phyloP scores from a whole-genome alignment of 1,140 invertebrate genomes.

The Pomacea maculata region DNA sequence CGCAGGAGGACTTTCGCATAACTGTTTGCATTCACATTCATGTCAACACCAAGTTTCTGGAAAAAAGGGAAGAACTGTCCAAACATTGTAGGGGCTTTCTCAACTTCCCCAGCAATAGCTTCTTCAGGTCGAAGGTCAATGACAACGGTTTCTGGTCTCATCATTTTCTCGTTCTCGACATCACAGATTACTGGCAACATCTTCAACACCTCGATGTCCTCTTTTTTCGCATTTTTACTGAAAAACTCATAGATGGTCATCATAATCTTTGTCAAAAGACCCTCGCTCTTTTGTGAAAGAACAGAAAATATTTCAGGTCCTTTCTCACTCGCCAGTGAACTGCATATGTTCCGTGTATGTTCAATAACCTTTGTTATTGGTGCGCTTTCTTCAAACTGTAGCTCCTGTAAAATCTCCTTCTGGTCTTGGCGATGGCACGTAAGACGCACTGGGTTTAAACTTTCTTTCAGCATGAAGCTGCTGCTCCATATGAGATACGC shows the following conservation, averaged over 20 bases:
- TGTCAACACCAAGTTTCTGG: conserved; percentile 35
- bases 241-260: conserved; percentile 26
- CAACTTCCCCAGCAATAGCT: conserved; percentile 41
- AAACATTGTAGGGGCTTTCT: conserved; percentile 37
- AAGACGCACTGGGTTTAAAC: conserved; percentile 11
- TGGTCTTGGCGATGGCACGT: background rate
- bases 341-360: conserved; percentile 29
- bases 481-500: conserved; percentile 34
- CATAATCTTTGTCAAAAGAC: conserved; percentile 24
- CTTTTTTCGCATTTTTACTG: background rate
- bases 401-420: background rate
- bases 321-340: conserved; percentile 13
- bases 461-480: conserved; percentile 19
- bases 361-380: conserved; percentile 21
- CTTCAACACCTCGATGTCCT: background rate
- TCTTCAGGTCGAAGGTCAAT: conserved; percentile 34
- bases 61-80: conserved; percentile 43
- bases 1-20: conserved; percentile 36
- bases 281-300: background rate
- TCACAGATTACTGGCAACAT: background rate
- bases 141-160: conserved; percentile 37
- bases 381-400: conserved; percentile 19
- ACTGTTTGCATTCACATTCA: conserved; percentile 25
- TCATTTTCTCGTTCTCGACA: conserved; percentile 20
- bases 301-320: conserved; percentile 5